Base-by-base conservation (phyloP, 2,888 invertebrate genomes). In the Sceliomorpha sp. region DNA sequence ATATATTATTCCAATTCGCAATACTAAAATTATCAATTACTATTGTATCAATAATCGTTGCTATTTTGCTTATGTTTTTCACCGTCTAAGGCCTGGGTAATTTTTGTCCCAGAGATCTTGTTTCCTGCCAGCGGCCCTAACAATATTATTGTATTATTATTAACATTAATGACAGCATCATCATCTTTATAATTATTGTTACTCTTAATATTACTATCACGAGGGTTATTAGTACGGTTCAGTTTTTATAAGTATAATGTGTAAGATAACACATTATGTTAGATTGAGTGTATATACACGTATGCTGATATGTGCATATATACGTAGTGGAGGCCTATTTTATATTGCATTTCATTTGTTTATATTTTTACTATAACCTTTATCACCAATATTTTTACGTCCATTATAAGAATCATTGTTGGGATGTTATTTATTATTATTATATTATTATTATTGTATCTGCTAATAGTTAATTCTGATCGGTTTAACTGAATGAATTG, bases 261-360 rank as follows among this genome's bases (percentile, higher is more conserved):
- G 74, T 60, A 79, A 77, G 80, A 81, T 79, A 76, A 77, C 80
- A 82, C 82, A 81, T 85, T 85, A 82, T 81, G 83, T 86, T 86
- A 78, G 82, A 79, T 83, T 78, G 78, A 79, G 78, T 86, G 82
- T 87, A 85, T 78, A 86, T 84, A 85, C 79, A 77, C 77, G 79
- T 72, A 68, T 70, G 76, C 69, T 66, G 60, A 78, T 70, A 79
- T 77, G 79, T 73, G 72, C 72, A 78, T 80, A 77, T 80, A 82
- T 77, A 78, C 80, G 80, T 77, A 80, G 79, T 82, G 75, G 83
- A 83, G 79, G 79, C 79, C 81, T 83, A 80, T 84, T 83, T 84
- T 77, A 66, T 83, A 84, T 81, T 77, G 74, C 81, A 75, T 74
- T 76, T 82, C 74, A 79, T 79, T 79, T 74, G 74, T 84, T 80